phyloP scores from a whole-genome alignment of 1,140 invertebrate species.

The Lepidurus packardi region DNA sequence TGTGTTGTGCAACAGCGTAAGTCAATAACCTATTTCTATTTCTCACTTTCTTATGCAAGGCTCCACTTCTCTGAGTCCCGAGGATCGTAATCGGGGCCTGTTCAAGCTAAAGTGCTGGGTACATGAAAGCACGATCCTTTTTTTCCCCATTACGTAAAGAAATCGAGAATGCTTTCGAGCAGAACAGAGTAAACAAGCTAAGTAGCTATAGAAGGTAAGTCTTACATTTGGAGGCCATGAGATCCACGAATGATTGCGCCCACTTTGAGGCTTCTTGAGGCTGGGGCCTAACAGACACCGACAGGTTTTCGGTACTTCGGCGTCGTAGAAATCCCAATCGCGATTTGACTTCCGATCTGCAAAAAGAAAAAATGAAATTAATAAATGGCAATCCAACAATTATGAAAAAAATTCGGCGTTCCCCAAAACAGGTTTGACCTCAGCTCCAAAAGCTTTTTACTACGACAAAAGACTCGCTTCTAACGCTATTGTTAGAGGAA shows the following conservation, averaged over 20 bases:
- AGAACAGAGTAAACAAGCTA: background rate
- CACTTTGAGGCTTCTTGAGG: constrained; percentile 50
- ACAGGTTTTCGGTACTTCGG: constrained; percentile 44
- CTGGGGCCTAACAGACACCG: constrained; percentile 41
- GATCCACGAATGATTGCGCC: constrained; percentile 42
- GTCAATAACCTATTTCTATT: too few species aligned
- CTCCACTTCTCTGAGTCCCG: too few species aligned
- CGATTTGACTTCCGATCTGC: constrained; percentile 48
- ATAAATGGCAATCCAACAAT: background rate
- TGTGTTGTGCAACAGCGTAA: too few species aligned
- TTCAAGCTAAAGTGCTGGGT: too few species aligned
- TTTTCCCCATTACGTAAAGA: background rate
- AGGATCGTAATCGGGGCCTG: too few species aligned
- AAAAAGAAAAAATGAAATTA: constrained; percentile 35
- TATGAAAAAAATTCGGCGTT: too few species aligned
- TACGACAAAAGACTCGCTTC: too few species aligned
- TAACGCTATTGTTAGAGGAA: background rate
- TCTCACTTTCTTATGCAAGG: too few species aligned
- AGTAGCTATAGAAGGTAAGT: background rate
- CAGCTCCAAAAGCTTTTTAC: background rate
- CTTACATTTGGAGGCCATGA: constrained; percentile 34
- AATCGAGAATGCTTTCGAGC: background rate
- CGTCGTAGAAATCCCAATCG: constrained; percentile 47
- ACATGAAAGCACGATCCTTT: too few species aligned
- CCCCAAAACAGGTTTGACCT: too few species aligned